Evolutionary conservation across 92 coral and sea anemone genomes (phyloP).

Genomic region (Bergia sp.): DNA sequence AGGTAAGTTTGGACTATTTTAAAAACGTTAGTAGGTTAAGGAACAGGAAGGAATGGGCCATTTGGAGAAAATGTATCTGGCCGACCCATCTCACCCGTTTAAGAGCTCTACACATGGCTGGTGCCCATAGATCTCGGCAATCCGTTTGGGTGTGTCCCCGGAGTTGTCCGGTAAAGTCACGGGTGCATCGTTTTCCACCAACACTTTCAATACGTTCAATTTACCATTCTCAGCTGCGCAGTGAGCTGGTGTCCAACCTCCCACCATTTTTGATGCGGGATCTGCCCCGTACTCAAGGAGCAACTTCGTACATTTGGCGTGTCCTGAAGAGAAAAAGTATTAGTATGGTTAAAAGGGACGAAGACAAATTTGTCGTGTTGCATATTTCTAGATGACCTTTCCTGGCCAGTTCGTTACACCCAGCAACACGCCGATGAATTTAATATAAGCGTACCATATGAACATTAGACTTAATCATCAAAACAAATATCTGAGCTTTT

Average conservation of each 20-base stretch:
- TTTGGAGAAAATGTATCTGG: background rate
- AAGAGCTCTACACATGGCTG: conserved; percentile 79
- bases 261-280: conserved; percentile 90
- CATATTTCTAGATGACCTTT: too few relatives aligned
- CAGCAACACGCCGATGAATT: too few relatives aligned
- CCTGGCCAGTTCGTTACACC: too few relatives aligned
- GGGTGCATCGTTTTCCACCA: conserved; percentile 86
- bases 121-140: conserved; percentile 96
- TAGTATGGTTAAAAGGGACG: background rate
- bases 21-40: too few relatives aligned
- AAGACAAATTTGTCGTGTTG: background rate
- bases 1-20: too few relatives aligned
- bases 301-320: conserved; percentile 88
- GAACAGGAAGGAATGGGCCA: too few relatives aligned
- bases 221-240: conserved; percentile 96
- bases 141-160: conserved; percentile 84
- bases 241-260: conserved; percentile 99
- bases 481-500: too few relatives aligned
- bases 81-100: conserved; percentile 59
- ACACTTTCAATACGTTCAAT: conserved; percentile 69
- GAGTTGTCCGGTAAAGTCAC: conserved; percentile 81
- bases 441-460: too few relatives aligned
- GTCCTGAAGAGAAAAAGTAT: conserved; percentile 59
- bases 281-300: conserved; percentile 95
- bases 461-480: too few relatives aligned